phyloP scores from a whole-genome alignment of 2,888 invertebrate genomes.

The Brenthis ino region DNA sequence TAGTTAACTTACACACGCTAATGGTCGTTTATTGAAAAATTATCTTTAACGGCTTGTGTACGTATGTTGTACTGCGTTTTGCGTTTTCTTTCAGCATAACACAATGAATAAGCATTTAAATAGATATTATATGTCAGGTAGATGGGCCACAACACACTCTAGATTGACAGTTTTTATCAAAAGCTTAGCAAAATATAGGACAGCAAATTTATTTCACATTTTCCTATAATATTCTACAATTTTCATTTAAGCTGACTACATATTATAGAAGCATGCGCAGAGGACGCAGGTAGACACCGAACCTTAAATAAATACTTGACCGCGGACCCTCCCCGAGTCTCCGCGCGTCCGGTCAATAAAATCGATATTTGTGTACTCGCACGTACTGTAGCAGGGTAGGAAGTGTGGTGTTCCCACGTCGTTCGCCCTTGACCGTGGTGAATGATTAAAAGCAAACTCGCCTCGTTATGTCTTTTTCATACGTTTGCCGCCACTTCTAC shows the following conservation, averaged over 20 bases:
- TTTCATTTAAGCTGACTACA: no score
- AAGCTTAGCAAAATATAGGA: background rate
- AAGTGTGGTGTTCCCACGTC: slow-evolving; percentile 33
- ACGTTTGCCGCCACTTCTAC: slow-evolving; percentile 13
- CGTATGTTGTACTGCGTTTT: background rate
- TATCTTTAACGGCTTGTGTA: background rate
- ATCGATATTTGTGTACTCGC: slow-evolving; percentile 29
- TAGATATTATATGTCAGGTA: background rate
- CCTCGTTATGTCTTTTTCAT: slow-evolving; percentile 31
- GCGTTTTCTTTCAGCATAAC: slow-evolving; percentile 2
- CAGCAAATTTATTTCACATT: no score
- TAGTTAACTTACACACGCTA: slow-evolving; percentile 18
- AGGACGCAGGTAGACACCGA: slow-evolving; percentile 1
- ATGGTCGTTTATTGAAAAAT: slow-evolving; percentile 17
- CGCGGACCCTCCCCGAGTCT: slow-evolving; percentile 17
- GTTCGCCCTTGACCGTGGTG: slow-evolving; percentile 43
- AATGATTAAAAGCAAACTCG: slow-evolving; percentile 38
- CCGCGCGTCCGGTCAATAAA: slow-evolving; percentile 21
- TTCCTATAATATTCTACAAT: no score
- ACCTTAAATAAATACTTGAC: slow-evolving; percentile 16
- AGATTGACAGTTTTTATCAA: background rate
- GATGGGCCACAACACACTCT: background rate
- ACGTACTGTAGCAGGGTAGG: slow-evolving; percentile 22
- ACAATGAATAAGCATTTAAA: background rate
- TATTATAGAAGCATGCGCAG: background rate